Percentiles rank a stretch among this genome's conserved stretches.
These are phyloP conservation scores for Chelon labrosus DNA, from an alignment of 2,797 vertebrate genomes.

Conservation along the genomic window DNA sequence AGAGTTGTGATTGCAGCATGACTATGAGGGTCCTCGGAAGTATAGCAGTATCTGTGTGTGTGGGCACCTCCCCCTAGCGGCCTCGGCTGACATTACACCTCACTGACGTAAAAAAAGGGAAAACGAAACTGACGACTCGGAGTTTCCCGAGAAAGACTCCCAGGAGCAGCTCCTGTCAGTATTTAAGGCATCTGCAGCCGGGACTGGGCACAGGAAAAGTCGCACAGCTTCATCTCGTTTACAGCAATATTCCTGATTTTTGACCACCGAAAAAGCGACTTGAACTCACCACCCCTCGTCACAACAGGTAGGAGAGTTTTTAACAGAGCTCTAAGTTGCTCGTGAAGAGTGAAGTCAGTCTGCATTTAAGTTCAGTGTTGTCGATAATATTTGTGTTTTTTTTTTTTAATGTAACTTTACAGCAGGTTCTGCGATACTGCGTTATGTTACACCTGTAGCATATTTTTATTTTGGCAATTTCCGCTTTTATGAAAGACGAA, in stretches of 20 bases:
- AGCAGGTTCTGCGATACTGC: no score
- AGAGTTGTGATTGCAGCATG: background rate
- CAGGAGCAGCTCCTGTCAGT: background rate
- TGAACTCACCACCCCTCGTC: background rate
- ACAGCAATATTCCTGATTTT: background rate
- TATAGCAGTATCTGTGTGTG: background rate
- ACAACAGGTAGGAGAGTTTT: conserved; percentile 22
- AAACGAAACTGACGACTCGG: conserved; percentile 80
- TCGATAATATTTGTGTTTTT: no score
- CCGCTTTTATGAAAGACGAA: no score
- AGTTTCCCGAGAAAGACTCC: conserved; percentile 70
- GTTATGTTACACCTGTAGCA: no score
- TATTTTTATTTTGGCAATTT: no score
- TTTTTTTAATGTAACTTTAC: no score
- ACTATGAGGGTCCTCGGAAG: background rate
- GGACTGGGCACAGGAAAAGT: background rate
- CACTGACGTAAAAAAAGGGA: conserved; percentile 64
- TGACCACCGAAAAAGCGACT: background rate
- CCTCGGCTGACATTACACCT: conserved; percentile 28
- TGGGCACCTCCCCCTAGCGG: conserved; percentile 45
- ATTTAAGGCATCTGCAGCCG: background rate
- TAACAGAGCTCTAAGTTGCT: no score
- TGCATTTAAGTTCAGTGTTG: no score
- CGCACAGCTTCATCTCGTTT: background rate
- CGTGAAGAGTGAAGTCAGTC: no score